Evolutionary conservation across 2,113 vertebrate genomes (phyloP).

Genomic region (Eulemur rufifrons): DNA sequence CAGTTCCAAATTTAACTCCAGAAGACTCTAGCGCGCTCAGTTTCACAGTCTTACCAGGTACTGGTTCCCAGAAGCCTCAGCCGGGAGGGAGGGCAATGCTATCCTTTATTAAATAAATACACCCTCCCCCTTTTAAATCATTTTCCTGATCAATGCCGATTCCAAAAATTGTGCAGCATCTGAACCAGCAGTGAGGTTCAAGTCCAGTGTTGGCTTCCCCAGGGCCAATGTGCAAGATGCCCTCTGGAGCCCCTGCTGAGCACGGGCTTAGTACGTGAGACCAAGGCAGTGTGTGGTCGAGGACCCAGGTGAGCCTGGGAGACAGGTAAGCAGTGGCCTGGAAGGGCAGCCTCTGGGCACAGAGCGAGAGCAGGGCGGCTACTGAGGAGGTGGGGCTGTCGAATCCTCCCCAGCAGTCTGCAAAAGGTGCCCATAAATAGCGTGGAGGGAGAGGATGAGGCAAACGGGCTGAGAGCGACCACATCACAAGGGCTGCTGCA

Average conservation of each 20-base stretch:
- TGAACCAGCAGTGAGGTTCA: not conserved
- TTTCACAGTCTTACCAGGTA: not conserved
- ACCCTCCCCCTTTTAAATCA: not conserved
- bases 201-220: not conserved
- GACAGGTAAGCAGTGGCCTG: not conserved
- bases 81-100: not conserved
- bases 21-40: slow-evolving; percentile 35
- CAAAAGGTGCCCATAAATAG: not conserved
- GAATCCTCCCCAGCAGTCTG: not conserved
- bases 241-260: accelerated
- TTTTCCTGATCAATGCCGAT: not conserved
- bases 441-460: not conserved
- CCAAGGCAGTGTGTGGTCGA: accelerated
- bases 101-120: not conserved
- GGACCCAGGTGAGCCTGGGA: not conserved
- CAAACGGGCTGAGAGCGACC: not conserved
- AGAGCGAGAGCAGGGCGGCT: not conserved
- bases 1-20: slow-evolving; percentile 51
- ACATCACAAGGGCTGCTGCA: not conserved
- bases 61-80: not conserved
- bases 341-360: not conserved
- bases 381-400: too few relatives aligned
- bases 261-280: not conserved
- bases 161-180: not conserved
- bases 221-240: not conserved